Evolutionary conservation across 2,113 vertebrate genomes (phyloP).

Genomic region (Etia nguti): DNA sequence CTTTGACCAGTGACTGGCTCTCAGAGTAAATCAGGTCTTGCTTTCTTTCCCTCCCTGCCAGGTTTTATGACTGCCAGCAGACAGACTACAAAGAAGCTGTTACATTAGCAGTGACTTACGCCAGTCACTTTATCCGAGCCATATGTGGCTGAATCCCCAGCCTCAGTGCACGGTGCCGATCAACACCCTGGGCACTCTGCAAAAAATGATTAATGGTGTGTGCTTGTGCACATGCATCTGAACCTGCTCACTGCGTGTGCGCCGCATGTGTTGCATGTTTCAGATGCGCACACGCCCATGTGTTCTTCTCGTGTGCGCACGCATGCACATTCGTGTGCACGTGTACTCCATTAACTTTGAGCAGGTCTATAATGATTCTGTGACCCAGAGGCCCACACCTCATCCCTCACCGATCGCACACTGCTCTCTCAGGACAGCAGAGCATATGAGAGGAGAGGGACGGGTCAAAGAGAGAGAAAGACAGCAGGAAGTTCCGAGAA

Average conservation of each 20-base stretch:
- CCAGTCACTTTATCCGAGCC: slow-evolving; percentile 31
- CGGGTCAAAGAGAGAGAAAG: background rate
- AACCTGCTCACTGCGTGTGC: background rate
- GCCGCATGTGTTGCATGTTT: background rate
- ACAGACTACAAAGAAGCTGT: slow-evolving; percentile 34
- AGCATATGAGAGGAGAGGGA: background rate
- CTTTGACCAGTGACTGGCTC: background rate
- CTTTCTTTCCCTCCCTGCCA: background rate
- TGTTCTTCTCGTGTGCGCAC: background rate
- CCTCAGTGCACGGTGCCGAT: background rate
- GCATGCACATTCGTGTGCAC: background rate
- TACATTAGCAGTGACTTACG: slow-evolving; percentile 36
- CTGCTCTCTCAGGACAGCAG: background rate
- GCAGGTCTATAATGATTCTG: slow-evolving; percentile 22
- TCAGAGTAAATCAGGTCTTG: slow-evolving; percentile 27
- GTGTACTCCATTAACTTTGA: slow-evolving; percentile 10
- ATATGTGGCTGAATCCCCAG: slow-evolving; percentile 12
- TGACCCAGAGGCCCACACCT: slow-evolving; percentile 26
- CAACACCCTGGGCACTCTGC: background rate
- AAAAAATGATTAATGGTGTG: background rate
- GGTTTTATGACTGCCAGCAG: slow-evolving; percentile 30
- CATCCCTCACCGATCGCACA: slow-evolving; percentile 31
- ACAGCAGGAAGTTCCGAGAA: background rate
- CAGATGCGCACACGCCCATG: background rate
- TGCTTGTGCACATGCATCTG: background rate